A percentile compares a stretch with the other conserved stretches of the same genome.
phyloP scores from a whole-genome alignment of 2,888 invertebrate species.

The Acleris sparsana region DNA sequence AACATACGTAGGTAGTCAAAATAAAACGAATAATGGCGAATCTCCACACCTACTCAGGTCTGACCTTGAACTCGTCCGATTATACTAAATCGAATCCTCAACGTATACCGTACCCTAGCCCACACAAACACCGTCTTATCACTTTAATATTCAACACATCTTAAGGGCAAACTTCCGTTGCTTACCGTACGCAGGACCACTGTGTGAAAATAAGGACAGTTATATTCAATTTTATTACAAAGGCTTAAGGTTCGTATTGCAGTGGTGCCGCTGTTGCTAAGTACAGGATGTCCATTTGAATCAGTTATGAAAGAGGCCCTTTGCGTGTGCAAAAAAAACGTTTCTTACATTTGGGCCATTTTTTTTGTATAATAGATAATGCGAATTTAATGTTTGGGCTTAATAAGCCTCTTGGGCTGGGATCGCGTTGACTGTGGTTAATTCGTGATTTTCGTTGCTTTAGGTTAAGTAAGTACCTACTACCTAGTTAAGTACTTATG shows the following conservation, averaged over 20 bases:
- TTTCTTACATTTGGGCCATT: conserved; percentile 1
- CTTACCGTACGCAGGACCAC: conserved; percentile 6
- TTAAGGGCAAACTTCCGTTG: not conserved
- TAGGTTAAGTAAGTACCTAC: no score
- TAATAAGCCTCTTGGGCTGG: no score
- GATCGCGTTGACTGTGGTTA: no score
- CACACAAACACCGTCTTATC: not conserved
- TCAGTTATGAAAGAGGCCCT: conserved; percentile 14
- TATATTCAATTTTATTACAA: not conserved
- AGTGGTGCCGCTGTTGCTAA: conserved; percentile 9
- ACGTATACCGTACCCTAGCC: not conserved
- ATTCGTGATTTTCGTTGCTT: no score
- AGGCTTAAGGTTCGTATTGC: not conserved
- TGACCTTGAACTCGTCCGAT: conserved; percentile 24
- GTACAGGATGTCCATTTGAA: conserved; percentile 26
- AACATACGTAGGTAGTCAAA: no score
- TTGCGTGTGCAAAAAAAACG: conserved; percentile 8
- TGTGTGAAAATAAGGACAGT: not conserved
- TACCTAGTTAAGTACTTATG: no score
- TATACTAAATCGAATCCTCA: conserved; percentile 14
- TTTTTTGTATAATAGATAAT: not conserved
- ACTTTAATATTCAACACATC: not conserved
- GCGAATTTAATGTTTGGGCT: not conserved
- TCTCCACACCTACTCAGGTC: conserved; percentile 15
- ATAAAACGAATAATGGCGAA: not conserved